phyloP scores from a whole-genome alignment of 2,113 vertebrate genomes.

The Mormyrus lacerda region DNA sequence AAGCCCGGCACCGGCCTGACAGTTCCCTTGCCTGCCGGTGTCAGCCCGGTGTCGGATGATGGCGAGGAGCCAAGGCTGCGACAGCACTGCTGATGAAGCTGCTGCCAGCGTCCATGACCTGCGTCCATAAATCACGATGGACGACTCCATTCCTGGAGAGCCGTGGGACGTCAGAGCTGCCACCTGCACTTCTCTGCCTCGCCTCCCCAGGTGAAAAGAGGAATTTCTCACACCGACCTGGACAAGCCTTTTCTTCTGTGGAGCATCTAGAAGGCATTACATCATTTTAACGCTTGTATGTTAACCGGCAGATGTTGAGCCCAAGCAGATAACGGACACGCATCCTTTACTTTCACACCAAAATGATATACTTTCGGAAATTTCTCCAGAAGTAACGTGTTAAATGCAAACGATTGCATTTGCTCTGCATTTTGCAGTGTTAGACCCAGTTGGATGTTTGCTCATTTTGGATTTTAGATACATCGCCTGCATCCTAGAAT shows the following conservation, averaged over 20 bases:
- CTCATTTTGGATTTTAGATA: slow-evolving; percentile 4
- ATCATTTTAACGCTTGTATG: not conserved
- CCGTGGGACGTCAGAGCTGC: not conserved
- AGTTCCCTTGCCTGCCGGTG: not conserved
- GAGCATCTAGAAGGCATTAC: not conserved
- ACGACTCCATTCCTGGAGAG: not conserved
- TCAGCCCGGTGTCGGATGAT: not conserved
- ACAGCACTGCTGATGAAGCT: not conserved
- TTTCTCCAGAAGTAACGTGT: not conserved
- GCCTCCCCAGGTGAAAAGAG: not conserved
- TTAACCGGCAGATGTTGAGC: not conserved
- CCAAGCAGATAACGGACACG: not conserved
- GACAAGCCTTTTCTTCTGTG: not conserved
- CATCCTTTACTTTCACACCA: not conserved
- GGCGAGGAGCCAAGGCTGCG: not conserved
- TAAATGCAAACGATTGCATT: not conserved
- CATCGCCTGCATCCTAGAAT: not conserved
- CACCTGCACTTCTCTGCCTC: not conserved
- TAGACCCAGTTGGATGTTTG: not conserved
- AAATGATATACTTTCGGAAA: not conserved
- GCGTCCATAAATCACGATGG: not conserved
- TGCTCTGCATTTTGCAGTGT: not conserved
- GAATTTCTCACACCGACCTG: not conserved
- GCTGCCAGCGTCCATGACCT: not conserved
- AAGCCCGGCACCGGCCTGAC: not conserved